phyloP scores from a whole-genome alignment of 2,797 vertebrate species.

The Onychomys arenicola region DNA sequence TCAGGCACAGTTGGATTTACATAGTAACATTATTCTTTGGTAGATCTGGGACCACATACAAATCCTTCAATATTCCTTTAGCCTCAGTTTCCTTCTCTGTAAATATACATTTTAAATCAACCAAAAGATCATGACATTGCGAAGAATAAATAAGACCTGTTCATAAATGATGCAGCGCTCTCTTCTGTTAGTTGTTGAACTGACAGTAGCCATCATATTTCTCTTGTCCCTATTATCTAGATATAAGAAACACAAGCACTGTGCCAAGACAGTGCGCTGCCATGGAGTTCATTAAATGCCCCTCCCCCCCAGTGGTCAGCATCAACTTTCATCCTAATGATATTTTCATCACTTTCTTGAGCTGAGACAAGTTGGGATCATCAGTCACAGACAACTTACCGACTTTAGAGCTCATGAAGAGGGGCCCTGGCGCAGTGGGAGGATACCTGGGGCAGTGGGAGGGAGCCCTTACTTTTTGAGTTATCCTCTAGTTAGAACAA shows the following conservation, averaged over 20 bases:
- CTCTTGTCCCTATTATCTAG: background rate
- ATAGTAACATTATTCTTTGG: background rate
- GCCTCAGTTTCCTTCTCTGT: conserved; percentile 7
- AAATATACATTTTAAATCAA: background rate
- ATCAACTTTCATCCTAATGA: background rate
- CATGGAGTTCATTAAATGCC: background rate
- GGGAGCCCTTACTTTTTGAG: background rate
- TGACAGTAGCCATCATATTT: background rate
- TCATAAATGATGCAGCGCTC: background rate
- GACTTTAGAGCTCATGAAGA: background rate
- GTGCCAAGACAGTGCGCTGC: background rate
- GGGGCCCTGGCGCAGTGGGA: background rate
- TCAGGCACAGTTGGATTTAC: background rate
- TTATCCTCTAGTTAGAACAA: background rate
- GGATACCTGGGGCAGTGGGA: background rate
- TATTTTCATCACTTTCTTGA: background rate
- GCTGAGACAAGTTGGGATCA: background rate
- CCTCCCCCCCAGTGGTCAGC: background rate
- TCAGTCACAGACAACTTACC: background rate
- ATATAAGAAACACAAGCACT: background rate
- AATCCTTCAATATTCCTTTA: background rate
- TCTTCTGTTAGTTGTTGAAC: background rate
- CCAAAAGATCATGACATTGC: background rate
- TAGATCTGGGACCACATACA: background rate
- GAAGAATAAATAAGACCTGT: background rate